Percentiles rank a stretch among this genome's conserved stretches.
phyloP scores from a whole-genome alignment of 2,888 invertebrate species.

The Leucophora obtusa region DNA sequence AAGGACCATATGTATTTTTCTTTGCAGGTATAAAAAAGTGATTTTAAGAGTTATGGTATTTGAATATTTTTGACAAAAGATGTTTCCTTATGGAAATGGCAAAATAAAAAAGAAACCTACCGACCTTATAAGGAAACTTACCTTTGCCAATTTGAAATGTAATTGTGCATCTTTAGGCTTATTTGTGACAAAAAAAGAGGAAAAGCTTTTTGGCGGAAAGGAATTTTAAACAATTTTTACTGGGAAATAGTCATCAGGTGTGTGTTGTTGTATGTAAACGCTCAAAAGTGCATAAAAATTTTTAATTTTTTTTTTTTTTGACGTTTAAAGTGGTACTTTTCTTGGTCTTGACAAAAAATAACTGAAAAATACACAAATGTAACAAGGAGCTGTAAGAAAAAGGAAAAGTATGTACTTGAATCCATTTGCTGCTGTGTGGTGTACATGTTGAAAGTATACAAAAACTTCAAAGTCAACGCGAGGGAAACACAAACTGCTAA shows the following conservation, averaged over 20 bases:
- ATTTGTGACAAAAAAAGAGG: background rate
- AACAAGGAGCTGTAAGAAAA: slow-evolving; percentile 32
- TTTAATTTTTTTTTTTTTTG: slow-evolving; percentile 24
- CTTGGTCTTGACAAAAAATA: slow-evolving; percentile 53
- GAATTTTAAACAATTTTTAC: slow-evolving; percentile 4
- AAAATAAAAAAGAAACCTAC: slow-evolving; percentile 13
- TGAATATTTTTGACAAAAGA: slow-evolving; percentile 16
- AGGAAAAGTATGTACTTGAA: slow-evolving; percentile 61
- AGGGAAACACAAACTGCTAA: slow-evolving; percentile 8
- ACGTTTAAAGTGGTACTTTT: slow-evolving; percentile 49
- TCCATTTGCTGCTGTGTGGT: slow-evolving; percentile 33
- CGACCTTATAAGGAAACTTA: background rate
- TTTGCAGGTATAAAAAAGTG: background rate
- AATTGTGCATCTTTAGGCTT: slow-evolving; percentile 52
- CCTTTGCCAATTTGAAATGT: slow-evolving; percentile 55
- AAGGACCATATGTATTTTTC: background rate
- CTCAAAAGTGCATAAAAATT: slow-evolving; percentile 39
- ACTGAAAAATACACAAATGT: slow-evolving; percentile 3
- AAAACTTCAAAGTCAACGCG: slow-evolving; percentile 63
- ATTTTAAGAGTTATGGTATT: background rate
- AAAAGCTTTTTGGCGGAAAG: background rate
- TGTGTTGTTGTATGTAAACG: slow-evolving; percentile 6
- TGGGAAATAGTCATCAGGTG: slow-evolving; percentile 1
- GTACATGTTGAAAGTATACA: slow-evolving; percentile 19
- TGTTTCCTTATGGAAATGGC: slow-evolving; percentile 2